These are phyloP conservation scores for Zhuqinia jingwanae DNA, from an alignment of 2,888 invertebrate species.

Conservation along the genomic window DNA sequence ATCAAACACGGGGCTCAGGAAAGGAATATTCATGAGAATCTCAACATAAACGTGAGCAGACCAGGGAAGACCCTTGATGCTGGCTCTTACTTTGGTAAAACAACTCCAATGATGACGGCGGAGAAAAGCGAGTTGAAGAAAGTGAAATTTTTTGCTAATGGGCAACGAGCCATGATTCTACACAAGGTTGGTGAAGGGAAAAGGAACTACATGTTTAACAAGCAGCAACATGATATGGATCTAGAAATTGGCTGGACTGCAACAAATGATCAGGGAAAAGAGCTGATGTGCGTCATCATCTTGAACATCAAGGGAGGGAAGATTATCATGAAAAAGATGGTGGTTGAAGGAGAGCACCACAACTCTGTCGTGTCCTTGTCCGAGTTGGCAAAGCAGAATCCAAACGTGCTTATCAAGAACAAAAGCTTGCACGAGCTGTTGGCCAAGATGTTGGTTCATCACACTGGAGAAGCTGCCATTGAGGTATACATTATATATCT, in stretches of 20 bases:
- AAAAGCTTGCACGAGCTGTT: constrained; percentile 1
- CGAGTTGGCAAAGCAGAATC: constrained; percentile 15
- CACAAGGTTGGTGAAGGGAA: background rate
- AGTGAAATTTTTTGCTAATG: constrained; percentile 10
- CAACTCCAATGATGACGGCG: background rate
- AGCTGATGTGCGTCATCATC: background rate
- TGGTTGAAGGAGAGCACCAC: background rate
- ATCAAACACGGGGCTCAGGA: background rate
- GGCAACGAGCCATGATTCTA: background rate
- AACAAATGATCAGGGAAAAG: background rate
- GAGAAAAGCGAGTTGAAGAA: constrained; percentile 20
- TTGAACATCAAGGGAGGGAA: background rate
- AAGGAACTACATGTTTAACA: background rate
- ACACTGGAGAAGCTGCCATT: background rate
- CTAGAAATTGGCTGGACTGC: constrained; percentile 24
- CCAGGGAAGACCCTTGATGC: background rate
- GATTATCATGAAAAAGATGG: background rate
- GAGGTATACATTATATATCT: background rate
- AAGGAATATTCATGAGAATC: constrained; percentile 25
- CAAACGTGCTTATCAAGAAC: background rate
- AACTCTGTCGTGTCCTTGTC: background rate
- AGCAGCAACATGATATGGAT: background rate
- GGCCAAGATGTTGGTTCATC: background rate
- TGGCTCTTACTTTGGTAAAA: background rate
- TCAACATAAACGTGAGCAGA: constrained; percentile 5